Evolutionary conservation across 1,140 invertebrate genomes (phyloP).

Genomic region (Hesperophylax magnus): DNA sequence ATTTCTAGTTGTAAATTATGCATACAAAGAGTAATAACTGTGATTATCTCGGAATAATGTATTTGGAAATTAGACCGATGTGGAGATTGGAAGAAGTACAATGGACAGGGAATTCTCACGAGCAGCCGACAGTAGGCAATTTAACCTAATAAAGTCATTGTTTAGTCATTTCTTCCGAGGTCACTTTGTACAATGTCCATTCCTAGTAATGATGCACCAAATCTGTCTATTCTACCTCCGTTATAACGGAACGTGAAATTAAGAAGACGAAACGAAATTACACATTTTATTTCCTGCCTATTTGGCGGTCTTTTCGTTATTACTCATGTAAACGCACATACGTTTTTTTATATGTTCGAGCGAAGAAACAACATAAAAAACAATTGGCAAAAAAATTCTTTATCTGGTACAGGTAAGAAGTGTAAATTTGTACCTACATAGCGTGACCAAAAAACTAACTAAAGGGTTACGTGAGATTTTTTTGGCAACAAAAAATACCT

Average conservation of each 20-base stretch:
- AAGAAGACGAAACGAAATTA: not conserved
- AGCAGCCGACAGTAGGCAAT: constrained; percentile 19
- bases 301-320: too few species aligned
- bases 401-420: not conserved
- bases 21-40: constrained; percentile 6
- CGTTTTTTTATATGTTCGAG: too few species aligned
- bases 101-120: constrained; percentile 27
- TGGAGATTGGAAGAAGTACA: constrained; percentile 6
- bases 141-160: constrained; percentile 38
- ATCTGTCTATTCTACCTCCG: not conserved
- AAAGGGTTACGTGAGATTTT: too few species aligned
- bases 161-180: constrained; percentile 8
- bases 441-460: not conserved
- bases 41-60: constrained; percentile 13
- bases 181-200: constrained; percentile 30
- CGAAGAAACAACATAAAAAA: too few species aligned
- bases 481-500: too few species aligned
- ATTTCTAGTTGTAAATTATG: not conserved
- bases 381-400: too few species aligned
- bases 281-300: not conserved
- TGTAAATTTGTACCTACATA: not conserved
- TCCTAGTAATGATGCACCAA: constrained; percentile 14
- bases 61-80: constrained; percentile 6
- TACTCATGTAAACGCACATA: too few species aligned
- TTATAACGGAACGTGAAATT: constrained; percentile 21